Conservation (phyloP, 2,113 vertebrate genomes). For the Cyrtonyx montezumae region DNA sequence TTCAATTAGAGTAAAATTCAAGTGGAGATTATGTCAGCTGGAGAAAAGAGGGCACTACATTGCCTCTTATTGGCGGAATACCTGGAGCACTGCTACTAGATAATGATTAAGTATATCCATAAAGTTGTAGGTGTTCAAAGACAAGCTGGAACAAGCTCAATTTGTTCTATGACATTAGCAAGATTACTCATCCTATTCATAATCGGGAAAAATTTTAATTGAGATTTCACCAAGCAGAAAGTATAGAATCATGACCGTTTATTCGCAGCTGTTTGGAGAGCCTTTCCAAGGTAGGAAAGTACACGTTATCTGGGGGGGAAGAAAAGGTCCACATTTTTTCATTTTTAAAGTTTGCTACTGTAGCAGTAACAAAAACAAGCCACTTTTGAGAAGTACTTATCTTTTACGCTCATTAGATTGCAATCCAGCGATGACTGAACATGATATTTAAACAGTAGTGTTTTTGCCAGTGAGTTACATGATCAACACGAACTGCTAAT, state of each 20-base stretch:
- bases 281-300: neutral
- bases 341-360: conserved; percentile 8
- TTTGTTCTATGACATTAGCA: neutral
- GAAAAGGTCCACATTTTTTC: neutral
- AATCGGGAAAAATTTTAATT: neutral
- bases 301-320: neutral
- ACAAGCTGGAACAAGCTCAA: neutral
- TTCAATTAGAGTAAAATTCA: conserved; percentile 13
- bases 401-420: conserved; percentile 66
- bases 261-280: neutral
- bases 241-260: neutral
- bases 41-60: neutral
- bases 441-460: conserved; percentile 73
- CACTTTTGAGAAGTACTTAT: conserved; percentile 57
- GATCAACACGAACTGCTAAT: conserved; percentile 74
- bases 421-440: conserved; percentile 70
- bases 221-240: neutral
- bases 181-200: neutral
- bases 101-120: neutral
- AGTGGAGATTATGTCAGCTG: neutral
- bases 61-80: neutral
- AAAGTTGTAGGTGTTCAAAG: neutral
- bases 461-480: conserved; percentile 75
- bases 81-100: neutral
- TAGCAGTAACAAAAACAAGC: conserved; percentile 45